Conservation (phyloP, 2,797 vertebrate species). For the Capromys pilorides region DNA sequence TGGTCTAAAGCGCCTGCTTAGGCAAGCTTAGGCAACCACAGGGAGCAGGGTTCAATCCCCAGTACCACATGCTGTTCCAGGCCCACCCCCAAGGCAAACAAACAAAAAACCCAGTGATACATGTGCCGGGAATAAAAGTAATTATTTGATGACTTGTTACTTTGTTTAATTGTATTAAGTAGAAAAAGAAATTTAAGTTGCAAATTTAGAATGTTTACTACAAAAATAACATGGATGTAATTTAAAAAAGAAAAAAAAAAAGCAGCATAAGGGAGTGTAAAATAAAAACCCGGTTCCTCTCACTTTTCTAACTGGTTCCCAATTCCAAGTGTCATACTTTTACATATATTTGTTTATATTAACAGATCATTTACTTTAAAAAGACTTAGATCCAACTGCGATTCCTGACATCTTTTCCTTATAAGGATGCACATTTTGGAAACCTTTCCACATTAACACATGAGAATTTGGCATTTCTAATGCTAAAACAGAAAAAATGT, state of each 20-base stretch:
- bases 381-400: background rate
- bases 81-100: no score
- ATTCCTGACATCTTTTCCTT: background rate
- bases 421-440: background rate
- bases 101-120: background rate
- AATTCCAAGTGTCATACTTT: background rate
- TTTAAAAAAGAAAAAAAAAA: background rate
- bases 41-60: no score
- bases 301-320: background rate
- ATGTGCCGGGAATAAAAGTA: background rate
- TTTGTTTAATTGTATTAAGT: background rate
- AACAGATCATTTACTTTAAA: background rate
- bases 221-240: background rate
- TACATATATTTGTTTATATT: background rate
- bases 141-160: background rate
- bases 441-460: constrained; percentile 18
- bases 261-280: background rate
- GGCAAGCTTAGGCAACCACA: no score
- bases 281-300: background rate
- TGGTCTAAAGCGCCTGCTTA: no score
- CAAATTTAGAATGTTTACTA: constrained; percentile 3
- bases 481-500: background rate
- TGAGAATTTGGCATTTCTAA: constrained; percentile 7
- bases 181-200: background rate
- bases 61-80: no score